phyloP scores from a whole-genome alignment of 2,797 vertebrate genomes.

The Coreius guichenoti region DNA sequence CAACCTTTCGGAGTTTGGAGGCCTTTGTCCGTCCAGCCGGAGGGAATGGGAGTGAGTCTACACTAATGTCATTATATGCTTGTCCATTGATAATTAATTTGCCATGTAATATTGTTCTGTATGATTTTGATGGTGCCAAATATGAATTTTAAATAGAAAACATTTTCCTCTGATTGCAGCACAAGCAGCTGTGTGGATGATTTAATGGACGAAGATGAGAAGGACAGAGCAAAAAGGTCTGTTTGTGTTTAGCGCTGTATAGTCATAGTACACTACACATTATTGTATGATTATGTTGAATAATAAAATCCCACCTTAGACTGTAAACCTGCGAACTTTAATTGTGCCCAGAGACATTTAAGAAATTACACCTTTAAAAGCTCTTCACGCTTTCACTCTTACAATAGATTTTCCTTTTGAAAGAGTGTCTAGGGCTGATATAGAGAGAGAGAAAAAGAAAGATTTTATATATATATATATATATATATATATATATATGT shows the following conservation, averaged over 20 bases:
- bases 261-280: background rate
- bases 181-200: constrained; percentile 85
- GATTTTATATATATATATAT: no score
- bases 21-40: constrained; percentile 76
- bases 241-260: constrained; percentile 19
- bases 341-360: constrained; percentile 2
- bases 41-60: constrained; percentile 85
- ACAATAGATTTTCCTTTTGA: background rate
- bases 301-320: background rate
- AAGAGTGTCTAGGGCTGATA: background rate
- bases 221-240: constrained; percentile 88
- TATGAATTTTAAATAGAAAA: background rate
- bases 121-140: background rate
- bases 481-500: no score
- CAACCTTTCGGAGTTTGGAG: constrained; percentile 81
- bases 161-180: constrained; percentile 75
- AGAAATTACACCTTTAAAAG: constrained; percentile 30
- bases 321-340: background rate
- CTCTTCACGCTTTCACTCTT: constrained; percentile 23
- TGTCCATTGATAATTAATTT: background rate
- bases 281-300: background rate
- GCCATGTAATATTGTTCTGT: background rate
- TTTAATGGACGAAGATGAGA: constrained; percentile 89
- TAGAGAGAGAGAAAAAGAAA: background rate
- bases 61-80: background rate